Conservation (phyloP, 2,797 vertebrate species). For the Acanthiza pusilla region DNA sequence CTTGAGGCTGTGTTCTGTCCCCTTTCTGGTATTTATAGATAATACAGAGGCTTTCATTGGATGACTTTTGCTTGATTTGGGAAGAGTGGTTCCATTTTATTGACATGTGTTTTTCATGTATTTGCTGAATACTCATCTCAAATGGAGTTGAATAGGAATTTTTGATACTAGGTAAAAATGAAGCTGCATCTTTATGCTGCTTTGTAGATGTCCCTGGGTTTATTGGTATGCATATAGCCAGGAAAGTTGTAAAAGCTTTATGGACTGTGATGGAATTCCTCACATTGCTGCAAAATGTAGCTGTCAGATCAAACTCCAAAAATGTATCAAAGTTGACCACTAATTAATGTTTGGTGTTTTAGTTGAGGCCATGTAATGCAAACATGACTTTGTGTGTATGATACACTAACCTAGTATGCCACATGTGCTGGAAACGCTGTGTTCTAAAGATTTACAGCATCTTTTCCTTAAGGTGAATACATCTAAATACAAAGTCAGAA, state of each 20-base stretch:
- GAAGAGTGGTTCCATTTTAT: not conserved
- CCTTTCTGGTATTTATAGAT: not conserved
- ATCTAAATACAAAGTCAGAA: not conserved
- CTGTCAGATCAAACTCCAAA: not conserved
- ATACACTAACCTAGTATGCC: fast-evolving
- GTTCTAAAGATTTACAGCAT: not conserved
- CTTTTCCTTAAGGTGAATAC: not conserved
- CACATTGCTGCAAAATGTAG: not conserved
- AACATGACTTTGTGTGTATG: not conserved
- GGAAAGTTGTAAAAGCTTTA: not conserved
- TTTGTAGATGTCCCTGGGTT: not conserved
- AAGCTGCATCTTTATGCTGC: not conserved
- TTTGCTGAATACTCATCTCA: not conserved
- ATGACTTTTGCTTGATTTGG: not conserved
- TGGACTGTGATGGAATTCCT: not conserved
- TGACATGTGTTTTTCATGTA: not conserved
- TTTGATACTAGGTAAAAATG: not conserved
- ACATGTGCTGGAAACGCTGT: not conserved
- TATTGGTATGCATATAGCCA: not conserved
- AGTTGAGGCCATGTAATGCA: not conserved
- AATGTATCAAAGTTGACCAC: not conserved
- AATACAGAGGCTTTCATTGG: not conserved
- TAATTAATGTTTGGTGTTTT: not conserved
- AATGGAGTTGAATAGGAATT: not conserved
- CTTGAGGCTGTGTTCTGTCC: not conserved